Evolutionary conservation across 2,113 vertebrate genomes (phyloP).

Genomic region (Myrmecophaga tridactyla): DNA sequence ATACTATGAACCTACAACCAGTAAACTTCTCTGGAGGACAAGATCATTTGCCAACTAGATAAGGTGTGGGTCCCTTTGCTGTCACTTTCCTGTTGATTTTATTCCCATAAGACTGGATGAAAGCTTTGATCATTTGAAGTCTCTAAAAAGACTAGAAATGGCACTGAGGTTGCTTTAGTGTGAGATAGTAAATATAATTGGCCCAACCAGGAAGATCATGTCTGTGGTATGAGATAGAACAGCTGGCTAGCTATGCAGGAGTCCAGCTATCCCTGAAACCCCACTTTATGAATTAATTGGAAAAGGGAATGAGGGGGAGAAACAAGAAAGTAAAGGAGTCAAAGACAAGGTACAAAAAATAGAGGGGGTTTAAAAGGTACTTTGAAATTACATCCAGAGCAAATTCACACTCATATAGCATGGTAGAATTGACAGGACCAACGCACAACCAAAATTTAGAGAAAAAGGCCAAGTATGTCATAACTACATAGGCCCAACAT

Average conservation of each 20-base stretch:
- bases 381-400: neutral
- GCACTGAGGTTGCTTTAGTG: neutral
- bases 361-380: neutral
- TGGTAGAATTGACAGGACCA: neutral
- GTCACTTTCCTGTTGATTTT: constrained; percentile 1
- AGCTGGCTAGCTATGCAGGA: neutral
- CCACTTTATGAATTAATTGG: neutral
- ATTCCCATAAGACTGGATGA: neutral
- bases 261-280: neutral
- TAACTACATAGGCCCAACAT: no score
- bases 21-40: neutral
- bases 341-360: neutral
- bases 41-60: neutral
- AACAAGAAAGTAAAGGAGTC: neutral
- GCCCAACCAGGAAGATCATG: neutral
- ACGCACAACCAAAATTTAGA: neutral
- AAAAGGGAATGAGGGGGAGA: neutral
- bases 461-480: neutral
- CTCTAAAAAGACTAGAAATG: neutral
- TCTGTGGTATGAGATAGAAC: neutral
- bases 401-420: neutral
- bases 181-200: neutral
- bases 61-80: neutral
- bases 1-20: neutral
- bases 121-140: neutral